Base-by-base conservation (phyloP, 2,113 vertebrate genomes). In the Thunnus thynnus region DNA sequence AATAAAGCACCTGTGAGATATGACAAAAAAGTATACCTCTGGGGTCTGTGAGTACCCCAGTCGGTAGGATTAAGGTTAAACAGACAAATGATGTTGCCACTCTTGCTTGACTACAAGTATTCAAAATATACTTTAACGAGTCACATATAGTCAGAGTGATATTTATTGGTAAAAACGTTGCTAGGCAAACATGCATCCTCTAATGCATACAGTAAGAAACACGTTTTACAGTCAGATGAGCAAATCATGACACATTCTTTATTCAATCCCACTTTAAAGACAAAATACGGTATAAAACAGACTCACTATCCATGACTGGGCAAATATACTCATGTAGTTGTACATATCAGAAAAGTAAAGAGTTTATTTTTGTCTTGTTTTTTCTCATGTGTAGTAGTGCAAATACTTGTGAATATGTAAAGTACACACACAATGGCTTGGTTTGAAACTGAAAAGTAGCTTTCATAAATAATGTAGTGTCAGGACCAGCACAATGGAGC, bases 261-360 rank as follows among this genome's bases (percentile, higher is more conserved):
- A 84, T 82, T 86, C 27, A 72, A 60, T 18, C 48, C 13, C 11
- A 63, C 13, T 60, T 25, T 25, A 32, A 68, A 47, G 6, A 58
- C 5, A 62, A 76, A 67, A 83, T 20, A 70, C 27, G 30, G 44
- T 82, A 82, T 76, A 82, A 90, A 82, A 84, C 2, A 1, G 78
- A 80, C 17, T 36, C 32, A 48, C 9, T 4, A 30, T 30, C 36
- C 12, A 13, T 54, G 14, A 14, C 11, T 55, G 22, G 8, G 69
- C 13, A 69, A 64, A 75, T 67, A 57, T 50, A 76, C 36, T 58
- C 9, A 41, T 30, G 50, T 64, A 41, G 27, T 30, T 30, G 2
- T 30, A 30, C 27, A 30, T 52, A 72, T 13, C 11, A 61, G 16
- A 68, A 41, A 25, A 50, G 47, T 2, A 20, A 36, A 62, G 20